A percentile compares a stretch with the other conserved stretches of the same genome.
phyloP scores from a whole-genome alignment of 2,797 vertebrate species.

The Lepilemur septentrionalis region DNA sequence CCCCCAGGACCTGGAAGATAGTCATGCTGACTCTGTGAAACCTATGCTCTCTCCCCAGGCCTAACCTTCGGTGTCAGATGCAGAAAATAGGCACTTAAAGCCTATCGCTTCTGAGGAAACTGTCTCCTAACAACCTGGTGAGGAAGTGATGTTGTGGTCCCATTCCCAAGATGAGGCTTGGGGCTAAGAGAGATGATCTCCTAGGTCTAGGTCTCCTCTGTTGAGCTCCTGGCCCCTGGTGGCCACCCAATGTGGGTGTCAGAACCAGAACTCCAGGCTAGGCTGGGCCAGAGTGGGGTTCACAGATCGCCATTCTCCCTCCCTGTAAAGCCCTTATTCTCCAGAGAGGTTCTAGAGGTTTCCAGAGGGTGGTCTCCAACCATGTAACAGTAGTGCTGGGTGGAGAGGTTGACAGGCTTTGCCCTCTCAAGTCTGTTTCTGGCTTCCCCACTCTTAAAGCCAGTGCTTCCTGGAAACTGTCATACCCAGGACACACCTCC shows the following conservation, averaged over 20 bases:
- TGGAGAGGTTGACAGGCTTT: not conserved
- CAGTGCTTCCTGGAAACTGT: rapidly evolving
- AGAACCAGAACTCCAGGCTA: not conserved
- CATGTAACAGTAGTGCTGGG: not conserved
- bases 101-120: not conserved
- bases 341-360: not conserved
- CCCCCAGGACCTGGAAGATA: no score
- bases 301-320: not conserved
- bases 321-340: not conserved
- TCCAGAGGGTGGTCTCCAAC: not conserved
- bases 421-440: not conserved
- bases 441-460: not conserved
- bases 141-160: not conserved
- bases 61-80: not conserved
- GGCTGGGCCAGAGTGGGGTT: not conserved
- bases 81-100: not conserved
- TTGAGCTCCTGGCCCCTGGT: not conserved
- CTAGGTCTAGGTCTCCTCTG: not conserved
- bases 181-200: not conserved
- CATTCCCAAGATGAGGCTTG: not conserved
- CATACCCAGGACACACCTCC: not conserved
- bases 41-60: not conserved
- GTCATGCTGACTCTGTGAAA: not conserved
- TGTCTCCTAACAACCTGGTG: not conserved
- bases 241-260: not conserved